A percentile compares a stretch with the other conserved stretches of the same genome.
These are phyloP conservation scores for Sebastes hopkinsi DNA, from an alignment of 2,797 vertebrate species.

Conservation along the genomic window DNA sequence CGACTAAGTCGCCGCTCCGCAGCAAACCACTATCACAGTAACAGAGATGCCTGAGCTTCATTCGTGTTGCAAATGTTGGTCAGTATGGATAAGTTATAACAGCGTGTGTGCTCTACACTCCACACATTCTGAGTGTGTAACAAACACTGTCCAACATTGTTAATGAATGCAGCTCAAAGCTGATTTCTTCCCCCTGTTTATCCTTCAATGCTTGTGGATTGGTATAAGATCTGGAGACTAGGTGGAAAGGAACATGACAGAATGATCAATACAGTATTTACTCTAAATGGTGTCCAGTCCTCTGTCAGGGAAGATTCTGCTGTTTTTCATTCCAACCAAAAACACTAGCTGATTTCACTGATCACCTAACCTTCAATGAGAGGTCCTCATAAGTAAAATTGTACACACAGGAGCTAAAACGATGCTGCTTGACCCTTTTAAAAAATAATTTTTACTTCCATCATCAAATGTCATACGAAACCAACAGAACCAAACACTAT, in stretches of 20 bases:
- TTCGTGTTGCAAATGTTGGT: constrained; percentile 28
- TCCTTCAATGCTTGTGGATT: constrained; percentile 47
- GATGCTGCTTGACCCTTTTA: constrained; percentile 8
- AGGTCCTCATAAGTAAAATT: background rate
- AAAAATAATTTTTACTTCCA: background rate
- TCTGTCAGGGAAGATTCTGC: constrained; percentile 5
- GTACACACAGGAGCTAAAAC: background rate
- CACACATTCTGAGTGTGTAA: background rate
- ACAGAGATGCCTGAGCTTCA: constrained; percentile 51
- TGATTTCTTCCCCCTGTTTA: constrained; percentile 59
- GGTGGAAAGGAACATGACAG: background rate
- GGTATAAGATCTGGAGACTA: constrained; percentile 17
- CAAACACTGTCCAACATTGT: constrained; percentile 8
- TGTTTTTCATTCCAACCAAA: constrained; percentile 32
- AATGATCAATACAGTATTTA: background rate
- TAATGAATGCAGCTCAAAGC: constrained; percentile 53
- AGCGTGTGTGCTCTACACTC: background rate
- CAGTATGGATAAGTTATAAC: constrained; percentile 5
- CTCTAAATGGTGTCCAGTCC: background rate
- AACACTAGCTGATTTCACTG: background rate
- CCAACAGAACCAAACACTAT: background rate
- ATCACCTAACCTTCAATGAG: background rate
- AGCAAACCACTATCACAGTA: constrained; percentile 32
- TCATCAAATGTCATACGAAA: background rate
- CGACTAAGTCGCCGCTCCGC: constrained; percentile 83